Conservation (phyloP, 2,113 vertebrate species). For the Ondatra zibethicus region DNA sequence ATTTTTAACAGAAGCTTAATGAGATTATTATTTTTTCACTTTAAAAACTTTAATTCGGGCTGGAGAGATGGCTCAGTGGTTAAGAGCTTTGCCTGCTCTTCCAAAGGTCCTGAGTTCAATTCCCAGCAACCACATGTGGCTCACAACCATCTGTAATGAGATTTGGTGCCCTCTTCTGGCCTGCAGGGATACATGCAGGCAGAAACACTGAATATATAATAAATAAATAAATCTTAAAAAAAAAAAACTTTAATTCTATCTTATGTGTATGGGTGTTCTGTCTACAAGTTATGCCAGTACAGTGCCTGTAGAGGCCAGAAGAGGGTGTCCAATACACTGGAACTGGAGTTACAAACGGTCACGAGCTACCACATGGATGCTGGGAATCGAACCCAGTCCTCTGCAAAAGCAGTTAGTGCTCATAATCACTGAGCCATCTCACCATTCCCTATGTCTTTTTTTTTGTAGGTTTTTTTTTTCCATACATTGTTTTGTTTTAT, state of each 20-base stretch:
- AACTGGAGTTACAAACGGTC: background rate
- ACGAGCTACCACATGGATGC: background rate
- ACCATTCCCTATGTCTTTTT: background rate
- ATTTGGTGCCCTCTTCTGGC: too few relatives aligned
- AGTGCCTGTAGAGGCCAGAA: background rate
- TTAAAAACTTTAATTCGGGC: background rate
- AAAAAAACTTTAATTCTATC: background rate
- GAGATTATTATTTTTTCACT: background rate
- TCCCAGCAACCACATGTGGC: too few relatives aligned
- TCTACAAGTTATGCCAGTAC: background rate
- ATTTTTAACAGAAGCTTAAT: slow-evolving; percentile 1
- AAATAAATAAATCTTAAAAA: too few relatives aligned
- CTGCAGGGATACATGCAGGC: too few relatives aligned
- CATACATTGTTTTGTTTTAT: too few relatives aligned
- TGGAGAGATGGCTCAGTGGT: too few relatives aligned
- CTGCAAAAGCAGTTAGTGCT: background rate
- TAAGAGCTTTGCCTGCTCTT: too few relatives aligned
- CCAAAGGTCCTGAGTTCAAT: too few relatives aligned
- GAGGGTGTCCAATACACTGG: background rate
- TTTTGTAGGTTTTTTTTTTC: too few relatives aligned
- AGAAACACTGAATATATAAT: too few relatives aligned
- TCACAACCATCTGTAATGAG: too few relatives aligned
- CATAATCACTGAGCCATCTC: background rate
- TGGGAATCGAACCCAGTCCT: background rate
- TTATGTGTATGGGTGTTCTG: background rate